A percentile compares a stretch with the other conserved stretches of the same genome.
Evolutionary conservation across 2,797 vertebrate genomes (phyloP).

Genomic region (Sebastiscus albofasciatus): DNA sequence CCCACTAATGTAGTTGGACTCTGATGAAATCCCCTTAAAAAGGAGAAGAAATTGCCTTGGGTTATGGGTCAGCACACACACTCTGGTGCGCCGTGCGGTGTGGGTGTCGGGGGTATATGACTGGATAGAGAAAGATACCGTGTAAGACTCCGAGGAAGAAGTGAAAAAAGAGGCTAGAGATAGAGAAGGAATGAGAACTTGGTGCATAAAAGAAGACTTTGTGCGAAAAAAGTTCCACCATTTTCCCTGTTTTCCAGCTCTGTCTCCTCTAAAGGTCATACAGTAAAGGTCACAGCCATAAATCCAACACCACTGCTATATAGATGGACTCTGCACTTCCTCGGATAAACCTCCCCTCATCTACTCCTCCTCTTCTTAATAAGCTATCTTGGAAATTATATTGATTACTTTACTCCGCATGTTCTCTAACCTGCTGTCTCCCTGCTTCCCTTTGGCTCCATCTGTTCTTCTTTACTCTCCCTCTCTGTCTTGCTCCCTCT

Average conservation of each 20-base stretch:
- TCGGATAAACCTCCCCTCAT: constrained; percentile 48
- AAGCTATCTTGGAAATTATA: constrained; percentile 48
- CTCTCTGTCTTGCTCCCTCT: constrained; percentile 45
- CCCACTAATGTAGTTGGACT: constrained; percentile 84
- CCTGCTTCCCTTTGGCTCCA: constrained; percentile 38
- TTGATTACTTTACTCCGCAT: constrained; percentile 31
- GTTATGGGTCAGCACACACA: constrained; percentile 82
- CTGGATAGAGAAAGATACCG: constrained; percentile 27
- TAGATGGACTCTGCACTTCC: constrained; percentile 52
- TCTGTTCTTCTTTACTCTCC: constrained; percentile 28
- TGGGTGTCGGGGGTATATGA: constrained; percentile 29
- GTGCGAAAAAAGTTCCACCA: constrained; percentile 45
- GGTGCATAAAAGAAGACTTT: constrained; percentile 53
- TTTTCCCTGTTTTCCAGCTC: constrained; percentile 54
- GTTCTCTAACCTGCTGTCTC: constrained; percentile 26
- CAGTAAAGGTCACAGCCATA: constrained; percentile 79
- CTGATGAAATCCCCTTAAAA: constrained; percentile 85
- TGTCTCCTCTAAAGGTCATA: constrained; percentile 77
- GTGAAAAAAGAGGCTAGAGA: constrained; percentile 19
- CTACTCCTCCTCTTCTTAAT: constrained; percentile 33
- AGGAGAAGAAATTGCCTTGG: constrained; percentile 83
- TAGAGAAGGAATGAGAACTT: constrained; percentile 47
- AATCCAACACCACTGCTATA: constrained; percentile 65
- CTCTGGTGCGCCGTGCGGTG: constrained; percentile 18
- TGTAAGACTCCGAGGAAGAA: constrained; percentile 32